Evolutionary conservation across 2,113 vertebrate genomes (phyloP), one percentile per base, ranked within the genome.

Genomic region (Onychorhynchus coronatus): DNA sequence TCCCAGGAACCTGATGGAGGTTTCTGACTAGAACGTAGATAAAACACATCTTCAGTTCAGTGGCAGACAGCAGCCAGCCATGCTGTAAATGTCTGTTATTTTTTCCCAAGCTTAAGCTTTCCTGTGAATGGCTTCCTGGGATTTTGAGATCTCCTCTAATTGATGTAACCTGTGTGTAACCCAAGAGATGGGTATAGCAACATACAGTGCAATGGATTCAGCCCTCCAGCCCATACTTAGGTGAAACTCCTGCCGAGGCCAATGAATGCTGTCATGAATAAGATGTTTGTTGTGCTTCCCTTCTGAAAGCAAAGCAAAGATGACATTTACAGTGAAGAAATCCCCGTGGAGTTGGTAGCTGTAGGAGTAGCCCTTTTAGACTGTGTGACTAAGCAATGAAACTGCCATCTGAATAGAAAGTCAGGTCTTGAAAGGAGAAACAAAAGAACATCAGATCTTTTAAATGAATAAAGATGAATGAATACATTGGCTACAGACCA

Each of bases 391-490:
- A 93, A 95, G 82, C 85, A 82, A 16, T 68, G 58, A 87, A 81
- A 85, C 82, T 91, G 47, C 61, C 27, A 79, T 53, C 71, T 85
- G 92, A 94, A 86, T 89, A 66, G 79, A 58, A 91, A 96, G 76
- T 59, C 37, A 92, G 56, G 84, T 91, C 77, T 94, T 27, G 0
- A 89, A 95, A 96, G 81, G 55, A 46, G 87, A 95, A 91, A 94
- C 77, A 93, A 88, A 89, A 88, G 92, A 95, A 94, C 73, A 80
- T 95, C 59, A 93, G 63, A 95, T 95, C 88, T 93, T 87, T 85
- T 89, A 91, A 92, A 88, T 92, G 77, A 91, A 95, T 93, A 91
- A 97, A 95, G 91, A 96, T 94, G 94, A 97, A 95, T 88, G 50
- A 95, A 89, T 94, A 46, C n/a, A 13, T 94, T 97, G 91, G 94